Percentiles rank a stretch among this genome's conserved stretches.
Conservation (phyloP, 2,888 invertebrate species). For the Norana najaformis region DNA sequence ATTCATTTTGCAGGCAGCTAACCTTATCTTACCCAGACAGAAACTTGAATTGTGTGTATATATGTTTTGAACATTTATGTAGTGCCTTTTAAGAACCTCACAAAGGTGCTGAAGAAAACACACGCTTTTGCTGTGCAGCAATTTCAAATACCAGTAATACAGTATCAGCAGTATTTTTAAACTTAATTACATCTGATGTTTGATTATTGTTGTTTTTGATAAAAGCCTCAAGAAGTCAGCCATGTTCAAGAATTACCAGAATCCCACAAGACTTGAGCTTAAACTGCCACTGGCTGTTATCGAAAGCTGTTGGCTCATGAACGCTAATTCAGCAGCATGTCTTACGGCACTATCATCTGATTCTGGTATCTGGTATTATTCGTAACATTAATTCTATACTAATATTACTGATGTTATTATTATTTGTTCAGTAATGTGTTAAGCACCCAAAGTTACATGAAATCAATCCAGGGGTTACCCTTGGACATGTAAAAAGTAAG, state of each 20-base stretch:
- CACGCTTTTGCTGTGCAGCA: background rate
- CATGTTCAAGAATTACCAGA: background rate
- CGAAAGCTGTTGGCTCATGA: conserved; percentile 25
- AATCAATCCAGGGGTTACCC: no score
- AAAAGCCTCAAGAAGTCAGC: background rate
- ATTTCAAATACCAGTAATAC: background rate
- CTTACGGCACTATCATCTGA: conserved; percentile 17
- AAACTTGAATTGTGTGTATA: no score
- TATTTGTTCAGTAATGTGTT: background rate
- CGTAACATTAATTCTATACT: background rate
- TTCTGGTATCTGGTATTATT: background rate
- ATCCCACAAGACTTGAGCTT: background rate
- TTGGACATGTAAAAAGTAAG: no score
- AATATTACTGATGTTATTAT: background rate
- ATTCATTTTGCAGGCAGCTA: no score
- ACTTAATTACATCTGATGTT: background rate
- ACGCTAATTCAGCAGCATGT: background rate
- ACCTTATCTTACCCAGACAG: no score
- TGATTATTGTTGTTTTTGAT: background rate
- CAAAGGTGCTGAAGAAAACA: background rate
- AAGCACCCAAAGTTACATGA: background rate
- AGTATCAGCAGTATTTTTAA: no score
- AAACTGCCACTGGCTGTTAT: conserved; percentile 15
- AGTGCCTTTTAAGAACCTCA: background rate
- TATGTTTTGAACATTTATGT: background rate